phyloP scores from a whole-genome alignment of 2,113 vertebrate genomes.

The Elgaria multicarinata region DNA sequence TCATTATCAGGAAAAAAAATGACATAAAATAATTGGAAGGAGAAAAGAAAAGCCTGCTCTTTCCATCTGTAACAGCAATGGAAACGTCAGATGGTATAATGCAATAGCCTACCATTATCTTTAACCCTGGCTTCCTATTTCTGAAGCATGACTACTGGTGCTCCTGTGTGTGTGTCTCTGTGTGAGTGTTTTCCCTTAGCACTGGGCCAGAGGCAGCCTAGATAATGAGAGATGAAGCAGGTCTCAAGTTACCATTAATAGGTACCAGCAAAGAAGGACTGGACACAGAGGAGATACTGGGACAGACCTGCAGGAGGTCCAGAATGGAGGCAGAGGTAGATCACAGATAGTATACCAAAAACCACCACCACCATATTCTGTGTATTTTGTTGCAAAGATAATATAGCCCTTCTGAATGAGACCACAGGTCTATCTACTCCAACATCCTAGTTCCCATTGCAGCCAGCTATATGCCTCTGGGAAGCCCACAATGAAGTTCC shows the following conservation, averaged over 20 bases:
- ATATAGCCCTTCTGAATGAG: background rate
- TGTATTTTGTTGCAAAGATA: background rate
- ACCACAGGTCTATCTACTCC: background rate
- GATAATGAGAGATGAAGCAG: background rate
- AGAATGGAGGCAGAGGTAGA: background rate
- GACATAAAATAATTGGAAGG: background rate
- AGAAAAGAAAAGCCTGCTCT: background rate
- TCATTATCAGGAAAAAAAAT: background rate
- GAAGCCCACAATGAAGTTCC: background rate
- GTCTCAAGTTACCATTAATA: background rate
- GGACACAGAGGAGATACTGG: too few relatives aligned
- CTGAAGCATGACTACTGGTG: background rate
- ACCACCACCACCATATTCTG: background rate
- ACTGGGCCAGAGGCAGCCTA: background rate
- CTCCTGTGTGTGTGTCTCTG: background rate
- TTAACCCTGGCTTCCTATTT: background rate
- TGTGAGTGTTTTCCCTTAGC: background rate
- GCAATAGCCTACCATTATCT: background rate
- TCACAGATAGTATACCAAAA: background rate
- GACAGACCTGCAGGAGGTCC: background rate
- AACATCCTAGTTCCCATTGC: background rate
- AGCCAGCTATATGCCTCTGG: background rate
- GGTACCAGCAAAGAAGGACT: background rate
- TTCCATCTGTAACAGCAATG: background rate
- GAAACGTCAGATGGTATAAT: background rate